These are phyloP conservation scores for Raja brachyura DNA, from an alignment of 2,113 vertebrate species.

Conservation along the genomic window DNA sequence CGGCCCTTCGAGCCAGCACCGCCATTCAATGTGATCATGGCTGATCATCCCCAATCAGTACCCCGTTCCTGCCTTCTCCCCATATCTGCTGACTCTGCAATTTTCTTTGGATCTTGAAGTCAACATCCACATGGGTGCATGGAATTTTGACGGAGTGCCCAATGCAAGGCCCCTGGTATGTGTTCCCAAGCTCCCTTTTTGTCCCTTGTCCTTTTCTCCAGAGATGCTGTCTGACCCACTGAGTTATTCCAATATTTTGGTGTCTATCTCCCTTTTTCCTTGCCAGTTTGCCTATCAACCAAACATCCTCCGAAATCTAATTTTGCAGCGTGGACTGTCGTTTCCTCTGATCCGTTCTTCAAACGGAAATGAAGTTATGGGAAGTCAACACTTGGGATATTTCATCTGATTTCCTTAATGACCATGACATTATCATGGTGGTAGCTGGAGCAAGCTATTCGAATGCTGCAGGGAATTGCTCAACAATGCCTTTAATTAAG, in stretches of 20 bases:
- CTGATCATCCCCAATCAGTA: too few relatives aligned
- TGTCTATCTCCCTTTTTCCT: too few relatives aligned
- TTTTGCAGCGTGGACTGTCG: not conserved
- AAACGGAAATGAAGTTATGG: not conserved
- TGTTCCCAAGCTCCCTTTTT: not conserved
- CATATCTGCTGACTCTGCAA: too few relatives aligned
- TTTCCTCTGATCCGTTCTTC: not conserved
- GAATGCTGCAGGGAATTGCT: not conserved
- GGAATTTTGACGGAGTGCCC: not conserved
- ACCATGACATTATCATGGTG: not conserved
- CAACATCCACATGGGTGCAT: not conserved
- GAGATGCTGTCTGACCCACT: too few relatives aligned
- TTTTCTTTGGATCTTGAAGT: not conserved
- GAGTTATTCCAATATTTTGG: too few relatives aligned
- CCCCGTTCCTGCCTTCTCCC: too few relatives aligned
- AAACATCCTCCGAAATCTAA: not conserved
- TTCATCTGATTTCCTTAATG: too few relatives aligned
- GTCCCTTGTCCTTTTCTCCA: not conserved
- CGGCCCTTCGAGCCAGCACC: too few relatives aligned
- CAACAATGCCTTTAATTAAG: too few relatives aligned
- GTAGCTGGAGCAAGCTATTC: not conserved
- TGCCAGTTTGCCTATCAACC: not conserved
- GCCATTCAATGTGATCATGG: too few relatives aligned
- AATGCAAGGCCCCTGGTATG: not conserved
- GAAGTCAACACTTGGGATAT: too few relatives aligned